phyloP scores from a whole-genome alignment of 2,888 invertebrate species.

The Conops quadrifasciatus region DNA sequence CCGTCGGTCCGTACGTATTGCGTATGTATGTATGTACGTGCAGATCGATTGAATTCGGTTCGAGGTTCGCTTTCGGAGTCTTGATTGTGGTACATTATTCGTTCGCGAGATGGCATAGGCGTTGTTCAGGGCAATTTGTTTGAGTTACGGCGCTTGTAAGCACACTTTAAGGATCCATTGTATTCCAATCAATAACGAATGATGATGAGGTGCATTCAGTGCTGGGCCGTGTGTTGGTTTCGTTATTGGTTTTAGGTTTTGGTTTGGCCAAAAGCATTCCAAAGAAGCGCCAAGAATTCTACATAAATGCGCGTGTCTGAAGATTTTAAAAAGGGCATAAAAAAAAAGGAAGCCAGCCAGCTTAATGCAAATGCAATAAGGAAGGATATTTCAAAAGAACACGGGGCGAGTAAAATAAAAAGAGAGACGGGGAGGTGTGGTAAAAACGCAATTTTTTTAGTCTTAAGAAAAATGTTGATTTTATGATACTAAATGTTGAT shows the following conservation, averaged over 20 bases:
- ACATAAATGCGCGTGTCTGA: neutral
- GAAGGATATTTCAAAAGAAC: too few relatives aligned
- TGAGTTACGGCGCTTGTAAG: constrained; percentile 66
- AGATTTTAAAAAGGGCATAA: too few relatives aligned
- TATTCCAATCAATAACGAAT: constrained; percentile 59
- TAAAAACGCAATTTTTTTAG: too few relatives aligned
- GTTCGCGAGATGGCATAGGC: constrained; percentile 45
- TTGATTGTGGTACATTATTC: neutral
- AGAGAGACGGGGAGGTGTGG: too few relatives aligned
- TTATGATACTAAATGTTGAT: too few relatives aligned
- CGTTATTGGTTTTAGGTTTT: neutral
- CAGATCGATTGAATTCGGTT: neutral
- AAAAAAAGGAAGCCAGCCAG: too few relatives aligned
- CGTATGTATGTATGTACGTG: neutral
- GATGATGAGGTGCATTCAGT: constrained; percentile 33
- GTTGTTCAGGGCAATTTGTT: constrained; percentile 64
- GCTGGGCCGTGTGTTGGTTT: neutral
- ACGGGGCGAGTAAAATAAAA: too few relatives aligned
- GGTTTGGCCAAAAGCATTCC: neutral
- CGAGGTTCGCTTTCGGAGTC: neutral
- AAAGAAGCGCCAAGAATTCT: constrained; percentile 7
- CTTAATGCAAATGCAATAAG: too few relatives aligned
- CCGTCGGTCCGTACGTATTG: neutral
- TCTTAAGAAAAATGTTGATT: too few relatives aligned
- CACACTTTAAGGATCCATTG: constrained; percentile 66